Evolutionary conservation across 2,113 vertebrate genomes (phyloP).

Genomic region (zebrafish (Danio rerio)): DNA sequence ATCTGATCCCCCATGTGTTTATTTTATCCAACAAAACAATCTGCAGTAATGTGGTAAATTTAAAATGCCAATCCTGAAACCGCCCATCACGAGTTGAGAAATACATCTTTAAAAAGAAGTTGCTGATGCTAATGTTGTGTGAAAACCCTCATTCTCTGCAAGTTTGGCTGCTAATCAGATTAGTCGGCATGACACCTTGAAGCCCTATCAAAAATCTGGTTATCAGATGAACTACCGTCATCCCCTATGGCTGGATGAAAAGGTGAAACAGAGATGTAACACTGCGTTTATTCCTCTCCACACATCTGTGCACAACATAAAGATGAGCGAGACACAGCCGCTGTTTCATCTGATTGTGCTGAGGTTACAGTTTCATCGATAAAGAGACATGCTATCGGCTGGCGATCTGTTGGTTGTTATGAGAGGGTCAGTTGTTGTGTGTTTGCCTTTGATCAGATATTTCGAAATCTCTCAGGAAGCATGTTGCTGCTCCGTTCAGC

Average conservation of each 20-base stretch:
- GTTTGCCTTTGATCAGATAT: constrained; percentile 19
- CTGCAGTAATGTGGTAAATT: constrained; percentile 57
- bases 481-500: constrained; percentile 32
- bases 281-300: constrained; percentile 66
- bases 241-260: constrained; percentile 70
- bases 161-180: constrained; percentile 71
- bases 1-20: constrained; percentile 3
- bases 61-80: constrained; percentile 54
- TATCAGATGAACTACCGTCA: constrained; percentile 68
- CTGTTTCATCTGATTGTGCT: constrained; percentile 61
- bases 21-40: constrained; percentile 31
- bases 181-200: constrained; percentile 57
- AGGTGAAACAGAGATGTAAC: constrained; percentile 71
- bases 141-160: constrained; percentile 63
- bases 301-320: constrained; percentile 65
- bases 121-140: constrained; percentile 65
- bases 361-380: constrained; percentile 60
- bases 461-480: constrained; percentile 59
- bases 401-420: constrained; percentile 24
- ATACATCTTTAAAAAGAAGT: constrained; percentile 68
- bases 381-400: constrained; percentile 19
- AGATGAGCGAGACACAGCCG: constrained; percentile 52
- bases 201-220: constrained; percentile 60
- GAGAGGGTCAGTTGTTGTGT: constrained; percentile 23
- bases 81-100: constrained; percentile 47